A percentile compares a stretch with the other conserved stretches of the same genome.
phyloP scores from a whole-genome alignment of 2,888 invertebrate genomes.

The Hirudinaria manillensis region DNA sequence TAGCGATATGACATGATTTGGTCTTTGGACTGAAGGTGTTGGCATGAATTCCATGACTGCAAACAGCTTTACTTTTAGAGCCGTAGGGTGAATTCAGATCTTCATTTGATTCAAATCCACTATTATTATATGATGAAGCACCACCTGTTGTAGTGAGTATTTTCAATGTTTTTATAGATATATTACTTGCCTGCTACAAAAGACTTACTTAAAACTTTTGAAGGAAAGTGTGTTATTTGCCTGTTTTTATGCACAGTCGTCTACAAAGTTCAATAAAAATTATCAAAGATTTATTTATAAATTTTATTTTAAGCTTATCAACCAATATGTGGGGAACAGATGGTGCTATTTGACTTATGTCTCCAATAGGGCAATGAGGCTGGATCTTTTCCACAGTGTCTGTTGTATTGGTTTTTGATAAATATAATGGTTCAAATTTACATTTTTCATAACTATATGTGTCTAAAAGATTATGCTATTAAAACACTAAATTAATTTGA shows the following conservation, averaged over 20 bases:
- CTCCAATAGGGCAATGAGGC: no score
- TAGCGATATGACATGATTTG: no score
- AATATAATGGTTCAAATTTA: no score
- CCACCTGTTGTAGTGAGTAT: neutral
- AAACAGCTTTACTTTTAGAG: no score
- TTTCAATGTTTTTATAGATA: neutral
- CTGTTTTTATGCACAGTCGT: neutral
- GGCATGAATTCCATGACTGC: neutral
- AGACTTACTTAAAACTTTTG: neutral
- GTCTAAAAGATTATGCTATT: no score
- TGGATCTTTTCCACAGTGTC: no score
- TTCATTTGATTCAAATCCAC: slow-evolving; percentile 3
- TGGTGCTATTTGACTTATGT: no score
- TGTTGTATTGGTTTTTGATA: no score
- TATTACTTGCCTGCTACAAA: neutral
- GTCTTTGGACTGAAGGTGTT: neutral
- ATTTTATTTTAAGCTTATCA: neutral
- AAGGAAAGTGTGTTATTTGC: slow-evolving; percentile 6
- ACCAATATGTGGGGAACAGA: no score
- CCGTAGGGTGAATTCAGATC: neutral
- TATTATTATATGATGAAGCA: neutral
- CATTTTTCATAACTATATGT: no score
- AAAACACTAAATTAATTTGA: no score
- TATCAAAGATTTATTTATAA: neutral
- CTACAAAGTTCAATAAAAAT: neutral